A percentile compares a stretch with the other conserved stretches of the same genome.
Conservation (phyloP, 2,113 vertebrate species). For the Pseudopipra pipra region DNA sequence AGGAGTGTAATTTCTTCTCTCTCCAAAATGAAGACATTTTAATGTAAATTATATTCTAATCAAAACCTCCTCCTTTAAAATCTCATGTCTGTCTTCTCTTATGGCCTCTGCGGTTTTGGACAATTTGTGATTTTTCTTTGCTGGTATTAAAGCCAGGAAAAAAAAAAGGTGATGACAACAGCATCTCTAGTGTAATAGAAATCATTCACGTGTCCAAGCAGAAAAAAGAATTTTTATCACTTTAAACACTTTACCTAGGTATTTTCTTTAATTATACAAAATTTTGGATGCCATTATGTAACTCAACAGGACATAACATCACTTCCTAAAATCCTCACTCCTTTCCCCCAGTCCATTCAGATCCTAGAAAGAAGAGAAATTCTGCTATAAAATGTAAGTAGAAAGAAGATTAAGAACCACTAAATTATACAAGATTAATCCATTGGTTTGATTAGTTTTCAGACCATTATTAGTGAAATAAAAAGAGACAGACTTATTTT, state of each 20-base stretch:
- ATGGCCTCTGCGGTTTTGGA: not conserved
- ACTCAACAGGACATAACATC: not conserved
- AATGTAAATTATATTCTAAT: constrained; percentile 16
- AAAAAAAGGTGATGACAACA: not conserved
- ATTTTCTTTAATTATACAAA: constrained; percentile 19
- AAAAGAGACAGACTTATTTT: not conserved
- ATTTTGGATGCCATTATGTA: not conserved
- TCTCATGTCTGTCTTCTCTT: not conserved
- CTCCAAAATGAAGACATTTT: not conserved
- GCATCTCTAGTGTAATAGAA: not conserved
- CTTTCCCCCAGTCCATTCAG: not conserved
- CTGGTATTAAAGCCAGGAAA: not conserved
- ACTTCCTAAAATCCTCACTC: not conserved
- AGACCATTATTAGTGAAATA: not conserved
- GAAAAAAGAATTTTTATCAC: constrained; percentile 14
- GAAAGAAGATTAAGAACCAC: not conserved
- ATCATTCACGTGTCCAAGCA: constrained; percentile 5
- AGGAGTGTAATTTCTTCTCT: not conserved
- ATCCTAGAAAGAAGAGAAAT: not conserved
- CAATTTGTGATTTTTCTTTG: not conserved
- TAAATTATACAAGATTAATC: not conserved
- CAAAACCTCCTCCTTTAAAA: not conserved
- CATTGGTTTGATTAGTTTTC: not conserved
- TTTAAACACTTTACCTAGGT: constrained; percentile 7
- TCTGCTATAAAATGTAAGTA: not conserved